A percentile compares a stretch with the other conserved stretches of the same genome.
Evolutionary conservation across 2,888 invertebrate genomes (phyloP).

Genomic region (Venustoraphidia nigricollis): DNA sequence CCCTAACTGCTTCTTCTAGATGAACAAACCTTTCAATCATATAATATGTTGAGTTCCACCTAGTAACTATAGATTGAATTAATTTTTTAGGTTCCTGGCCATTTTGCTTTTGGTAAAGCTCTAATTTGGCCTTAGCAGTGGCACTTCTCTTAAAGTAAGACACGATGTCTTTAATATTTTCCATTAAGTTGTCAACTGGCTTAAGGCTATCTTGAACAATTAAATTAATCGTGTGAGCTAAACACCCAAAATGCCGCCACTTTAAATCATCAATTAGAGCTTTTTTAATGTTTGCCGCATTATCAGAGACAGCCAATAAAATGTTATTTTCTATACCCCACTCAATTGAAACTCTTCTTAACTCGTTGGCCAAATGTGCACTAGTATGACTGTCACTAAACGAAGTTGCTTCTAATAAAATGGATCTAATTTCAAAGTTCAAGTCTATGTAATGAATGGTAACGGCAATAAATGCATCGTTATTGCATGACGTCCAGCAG

Average conservation of each 20-base stretch:
- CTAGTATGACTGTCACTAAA: background rate
- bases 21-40: conserved; percentile 13
- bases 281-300: background rate
- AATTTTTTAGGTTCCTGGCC: conserved; percentile 12
- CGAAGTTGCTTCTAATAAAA: background rate
- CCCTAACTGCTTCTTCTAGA: conserved; percentile 12
- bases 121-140: conserved; percentile 11
- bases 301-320: background rate
- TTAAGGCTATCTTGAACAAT: background rate
- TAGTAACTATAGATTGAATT: conserved; percentile 15
- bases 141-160: conserved; percentile 14
- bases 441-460: background rate
- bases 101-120: conserved; percentile 12
- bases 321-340: background rate
- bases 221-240: background rate
- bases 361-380: background rate
- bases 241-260: background rate
- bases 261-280: background rate
- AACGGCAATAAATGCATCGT: background rate
- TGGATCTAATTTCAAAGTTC: background rate
- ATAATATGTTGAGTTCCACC: conserved; percentile 14
- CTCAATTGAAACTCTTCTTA: background rate
- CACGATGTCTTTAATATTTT: conserved; percentile 8
- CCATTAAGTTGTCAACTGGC: background rate
- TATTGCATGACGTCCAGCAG: background rate